A percentile compares a stretch with the other conserved stretches of the same genome.
Conservation (phyloP, 2,888 invertebrate genomes). For the Tupiocoris notatus region DNA sequence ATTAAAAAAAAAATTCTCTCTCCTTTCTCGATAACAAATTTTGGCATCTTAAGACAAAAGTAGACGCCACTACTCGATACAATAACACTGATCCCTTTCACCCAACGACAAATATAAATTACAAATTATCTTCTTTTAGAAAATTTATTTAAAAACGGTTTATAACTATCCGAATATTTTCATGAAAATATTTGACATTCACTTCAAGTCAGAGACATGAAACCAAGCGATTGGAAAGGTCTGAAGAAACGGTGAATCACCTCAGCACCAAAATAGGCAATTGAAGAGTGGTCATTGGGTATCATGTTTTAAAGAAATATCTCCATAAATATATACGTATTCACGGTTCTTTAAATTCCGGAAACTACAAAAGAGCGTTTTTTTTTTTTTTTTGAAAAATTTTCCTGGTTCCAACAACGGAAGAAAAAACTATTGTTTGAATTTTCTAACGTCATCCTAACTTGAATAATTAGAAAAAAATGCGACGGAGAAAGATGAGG, state of each 20-base stretch:
- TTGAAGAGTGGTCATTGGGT: too few species aligned
- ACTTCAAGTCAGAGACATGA: constrained; percentile 33
- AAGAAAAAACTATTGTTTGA: too few species aligned
- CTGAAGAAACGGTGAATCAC: too few species aligned
- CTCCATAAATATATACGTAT: constrained; percentile 4
- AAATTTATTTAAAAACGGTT: not conserved
- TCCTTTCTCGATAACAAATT: constrained; percentile 21
- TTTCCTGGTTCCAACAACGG: too few species aligned
- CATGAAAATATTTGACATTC: constrained; percentile 21
- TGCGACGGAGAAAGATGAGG: too few species aligned
- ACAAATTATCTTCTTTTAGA: constrained; percentile 10
- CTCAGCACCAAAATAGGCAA: too few species aligned
- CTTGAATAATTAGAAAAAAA: too few species aligned
- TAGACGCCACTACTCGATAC: constrained; percentile 27
- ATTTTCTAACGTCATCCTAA: too few species aligned
- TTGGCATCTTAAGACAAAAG: constrained; percentile 31
- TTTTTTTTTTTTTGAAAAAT: not conserved
- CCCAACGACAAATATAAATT: constrained; percentile 39
- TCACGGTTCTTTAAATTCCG: too few species aligned
- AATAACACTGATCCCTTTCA: constrained; percentile 35
- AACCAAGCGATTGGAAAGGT: constrained; percentile 26
- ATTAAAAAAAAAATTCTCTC: constrained; percentile 7
- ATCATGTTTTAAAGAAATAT: constrained; percentile 16
- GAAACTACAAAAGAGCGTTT: constrained; percentile 19
- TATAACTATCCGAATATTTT: constrained; percentile 29